These are phyloP conservation scores for Cataglyphis albicans DNA, from an alignment of 2,888 invertebrate species.

Conservation along the genomic window DNA sequence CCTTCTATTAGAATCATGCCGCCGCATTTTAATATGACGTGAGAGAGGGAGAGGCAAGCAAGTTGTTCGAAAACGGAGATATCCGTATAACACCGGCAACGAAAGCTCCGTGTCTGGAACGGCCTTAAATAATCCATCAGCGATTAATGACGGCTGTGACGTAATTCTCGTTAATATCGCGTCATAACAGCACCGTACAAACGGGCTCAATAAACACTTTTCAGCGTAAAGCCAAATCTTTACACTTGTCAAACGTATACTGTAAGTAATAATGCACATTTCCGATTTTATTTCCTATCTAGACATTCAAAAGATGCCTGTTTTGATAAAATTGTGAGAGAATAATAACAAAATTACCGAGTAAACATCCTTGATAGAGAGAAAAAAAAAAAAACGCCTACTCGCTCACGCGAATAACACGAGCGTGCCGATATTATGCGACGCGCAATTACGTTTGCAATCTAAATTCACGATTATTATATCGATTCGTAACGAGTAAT, in stretches of 20 bases:
- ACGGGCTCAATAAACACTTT: background rate
- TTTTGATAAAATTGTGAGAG: background rate
- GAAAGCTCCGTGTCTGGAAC: background rate
- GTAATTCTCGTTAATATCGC: constrained; percentile 13
- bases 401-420: constrained; percentile 11
- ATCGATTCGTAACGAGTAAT: constrained; percentile 35
- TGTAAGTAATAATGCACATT: background rate
- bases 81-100: constrained; percentile 33
- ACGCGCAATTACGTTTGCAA: background rate
- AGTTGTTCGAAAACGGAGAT: constrained; percentile 54
- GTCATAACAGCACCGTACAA: background rate
- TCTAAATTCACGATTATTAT: constrained; percentile 35
- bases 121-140: constrained; percentile 34
- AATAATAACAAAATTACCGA: constrained; percentile 6
- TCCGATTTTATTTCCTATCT: background rate
- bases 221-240: background rate
- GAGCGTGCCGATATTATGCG: background rate
- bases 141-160: background rate
- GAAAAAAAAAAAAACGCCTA: background rate
- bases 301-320: background rate
- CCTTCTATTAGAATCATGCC: constrained; percentile 84
- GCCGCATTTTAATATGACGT: constrained; percentile 81
- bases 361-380: constrained; percentile 16
- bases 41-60: constrained; percentile 32
- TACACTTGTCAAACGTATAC: background rate